These are phyloP conservation scores for Cotesia congregata DNA, from an alignment of 2,888 invertebrate species.

Conservation along the genomic window DNA sequence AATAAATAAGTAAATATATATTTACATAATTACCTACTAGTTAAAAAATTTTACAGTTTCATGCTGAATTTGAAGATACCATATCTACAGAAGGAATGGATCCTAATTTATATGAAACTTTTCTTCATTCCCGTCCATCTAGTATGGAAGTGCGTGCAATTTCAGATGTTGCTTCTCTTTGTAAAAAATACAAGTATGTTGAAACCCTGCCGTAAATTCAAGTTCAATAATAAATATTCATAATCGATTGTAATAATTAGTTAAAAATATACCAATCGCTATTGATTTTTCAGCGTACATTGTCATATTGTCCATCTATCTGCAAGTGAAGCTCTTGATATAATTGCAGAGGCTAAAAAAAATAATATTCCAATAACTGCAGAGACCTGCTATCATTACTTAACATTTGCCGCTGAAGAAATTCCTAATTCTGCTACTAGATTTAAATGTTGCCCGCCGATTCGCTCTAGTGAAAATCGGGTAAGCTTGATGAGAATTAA, in stretches of 20 bases:
- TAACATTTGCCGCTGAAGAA: constrained; percentile 76
- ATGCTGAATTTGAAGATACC: constrained; percentile 77
- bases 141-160: constrained; percentile 80
- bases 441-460: constrained; percentile 82
- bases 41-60: constrained; percentile 73
- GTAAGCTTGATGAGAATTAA: constrained; percentile 62
- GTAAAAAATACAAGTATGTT: constrained; percentile 73
- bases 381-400: constrained; percentile 83
- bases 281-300: constrained; percentile 71
- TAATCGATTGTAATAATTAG: no score
- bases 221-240: not conserved
- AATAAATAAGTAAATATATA: constrained; percentile 52
- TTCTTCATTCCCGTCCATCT: constrained; percentile 76
- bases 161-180: constrained; percentile 74
- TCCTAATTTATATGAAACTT: constrained; percentile 76
- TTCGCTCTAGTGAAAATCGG: constrained; percentile 76
- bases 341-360: constrained; percentile 73
- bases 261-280: no score
- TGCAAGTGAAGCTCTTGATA: constrained; percentile 74
- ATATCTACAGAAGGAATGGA: constrained; percentile 61
- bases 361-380: constrained; percentile 76
- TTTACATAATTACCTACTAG: not conserved
- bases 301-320: constrained; percentile 82
- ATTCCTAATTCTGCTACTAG: constrained; percentile 77
- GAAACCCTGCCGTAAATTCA: not conserved